These are phyloP conservation scores for Pristionchus entomophagus DNA, from an alignment of 2,888 invertebrate genomes.

Conservation along the genomic window DNA sequence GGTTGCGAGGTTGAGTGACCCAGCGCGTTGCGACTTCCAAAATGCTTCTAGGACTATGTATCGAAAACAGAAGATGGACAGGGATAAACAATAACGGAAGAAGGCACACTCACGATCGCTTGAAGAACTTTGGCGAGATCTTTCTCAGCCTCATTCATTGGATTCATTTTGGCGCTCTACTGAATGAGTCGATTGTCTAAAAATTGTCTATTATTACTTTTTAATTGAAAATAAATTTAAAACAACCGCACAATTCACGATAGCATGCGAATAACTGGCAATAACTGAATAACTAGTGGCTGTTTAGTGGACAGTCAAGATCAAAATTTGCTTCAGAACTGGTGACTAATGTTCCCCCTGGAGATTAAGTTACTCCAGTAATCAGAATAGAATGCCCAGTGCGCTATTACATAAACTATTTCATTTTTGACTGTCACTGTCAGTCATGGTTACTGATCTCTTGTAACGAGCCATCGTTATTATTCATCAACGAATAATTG, in stretches of 20 bases:
- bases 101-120: background rate
- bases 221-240: background rate
- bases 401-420: background rate
- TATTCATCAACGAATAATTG: background rate
- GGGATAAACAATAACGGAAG: background rate
- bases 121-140: background rate
- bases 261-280: background rate
- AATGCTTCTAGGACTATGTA: no score
- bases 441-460: background rate
- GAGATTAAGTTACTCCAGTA: background rate
- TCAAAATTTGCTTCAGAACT: background rate
- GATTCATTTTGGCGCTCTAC: background rate
- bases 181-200: background rate
- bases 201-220: background rate
- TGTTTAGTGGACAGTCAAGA: background rate
- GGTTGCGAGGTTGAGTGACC: no score
- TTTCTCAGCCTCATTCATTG: background rate
- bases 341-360: background rate
- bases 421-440: background rate
- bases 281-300: background rate
- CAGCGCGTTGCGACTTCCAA: no score
- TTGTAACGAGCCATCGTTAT: no score
- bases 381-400: background rate
- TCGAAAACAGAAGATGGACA: no score
- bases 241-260: background rate